Percentiles rank a stretch among this genome's conserved stretches.
Conservation (phyloP, 2,113 vertebrate genomes). For the Caretta caretta region DNA sequence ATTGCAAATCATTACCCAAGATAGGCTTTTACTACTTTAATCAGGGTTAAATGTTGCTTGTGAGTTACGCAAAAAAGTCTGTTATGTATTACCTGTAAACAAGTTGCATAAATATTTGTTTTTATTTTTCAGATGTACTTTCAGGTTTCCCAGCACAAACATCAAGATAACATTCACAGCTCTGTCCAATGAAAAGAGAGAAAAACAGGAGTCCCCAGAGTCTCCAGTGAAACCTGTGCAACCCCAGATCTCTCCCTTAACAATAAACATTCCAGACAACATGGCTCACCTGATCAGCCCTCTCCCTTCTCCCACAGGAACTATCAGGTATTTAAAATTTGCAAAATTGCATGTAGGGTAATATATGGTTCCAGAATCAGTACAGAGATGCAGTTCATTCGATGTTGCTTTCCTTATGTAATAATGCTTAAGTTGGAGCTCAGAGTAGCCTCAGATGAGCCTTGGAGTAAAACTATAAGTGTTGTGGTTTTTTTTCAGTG, state of each 20-base stretch:
- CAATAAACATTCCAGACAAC: constrained; percentile 99
- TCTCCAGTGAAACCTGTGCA: constrained; percentile 95
- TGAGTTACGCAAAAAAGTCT: not conserved
- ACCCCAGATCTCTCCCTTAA: constrained; percentile 95
- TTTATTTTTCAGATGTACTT: constrained; percentile 90
- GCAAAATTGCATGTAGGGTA: not conserved
- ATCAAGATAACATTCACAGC: constrained; percentile 99
- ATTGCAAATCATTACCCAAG: not conserved
- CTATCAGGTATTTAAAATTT: constrained; percentile 89
- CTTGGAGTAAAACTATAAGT: not conserved
- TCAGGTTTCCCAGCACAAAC: constrained; percentile 98
- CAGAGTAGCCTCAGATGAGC: not conserved
- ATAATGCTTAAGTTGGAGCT: not conserved
- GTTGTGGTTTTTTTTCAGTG: not conserved
- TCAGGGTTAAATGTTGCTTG: accelerated
- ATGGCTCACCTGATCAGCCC: constrained; percentile 98
- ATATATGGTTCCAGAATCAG: not conserved
- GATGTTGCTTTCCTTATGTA: not conserved
- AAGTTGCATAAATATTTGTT: not conserved
- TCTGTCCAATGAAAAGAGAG: constrained; percentile 92
- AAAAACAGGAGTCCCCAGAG: constrained; percentile 92
- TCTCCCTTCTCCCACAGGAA: constrained; percentile 96
- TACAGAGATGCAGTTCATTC: not conserved
- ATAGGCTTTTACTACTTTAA: not conserved
- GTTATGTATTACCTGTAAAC: not conserved